Percentiles rank a stretch among this genome's conserved stretches.
Conservation (phyloP, 2,113 vertebrate species). For the Plestiodon gilberti region DNA sequence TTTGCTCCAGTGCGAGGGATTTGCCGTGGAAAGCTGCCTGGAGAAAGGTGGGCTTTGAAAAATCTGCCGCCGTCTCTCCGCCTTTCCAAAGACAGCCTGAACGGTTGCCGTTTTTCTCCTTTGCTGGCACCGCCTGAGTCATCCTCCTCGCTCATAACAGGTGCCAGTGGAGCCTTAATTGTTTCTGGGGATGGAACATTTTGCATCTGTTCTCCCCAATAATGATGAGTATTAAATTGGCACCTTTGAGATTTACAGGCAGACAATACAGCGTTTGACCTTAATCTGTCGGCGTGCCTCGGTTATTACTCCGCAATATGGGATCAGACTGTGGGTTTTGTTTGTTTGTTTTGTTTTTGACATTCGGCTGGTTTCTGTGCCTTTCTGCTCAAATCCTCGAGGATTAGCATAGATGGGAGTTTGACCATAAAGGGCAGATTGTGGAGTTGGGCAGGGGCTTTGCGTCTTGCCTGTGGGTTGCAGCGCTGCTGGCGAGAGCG, state of each 20-base stretch:
- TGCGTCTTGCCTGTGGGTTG: too few relatives aligned
- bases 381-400: constrained; percentile 43
- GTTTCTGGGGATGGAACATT: background rate
- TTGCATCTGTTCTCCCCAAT: constrained; percentile 29
- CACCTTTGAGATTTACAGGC: background rate
- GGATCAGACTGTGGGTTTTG: constrained; percentile 35
- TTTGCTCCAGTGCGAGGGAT: background rate
- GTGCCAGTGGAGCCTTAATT: constrained; percentile 22
- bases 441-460: too few relatives aligned
- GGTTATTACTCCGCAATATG: constrained; percentile 33
- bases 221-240: constrained; percentile 27
- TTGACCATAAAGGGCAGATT: accelerated
- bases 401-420: constrained; percentile 23
- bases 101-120: constrained; percentile 42
- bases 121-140: constrained; percentile 44
- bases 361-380: constrained; percentile 48
- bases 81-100: constrained; percentile 22
- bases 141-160: constrained; percentile 37
- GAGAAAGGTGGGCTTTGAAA: constrained; percentile 40
- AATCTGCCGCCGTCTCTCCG: too few relatives aligned
- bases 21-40: constrained; percentile 39
- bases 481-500: too few relatives aligned
- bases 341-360: too few relatives aligned
- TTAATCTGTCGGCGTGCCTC: constrained; percentile 53
- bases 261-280: constrained; percentile 47